A percentile compares a stretch with the other conserved stretches of the same genome.
Conservation (phyloP, 92 coral and sea anemone species). For the Bergia puertoricense region DNA sequence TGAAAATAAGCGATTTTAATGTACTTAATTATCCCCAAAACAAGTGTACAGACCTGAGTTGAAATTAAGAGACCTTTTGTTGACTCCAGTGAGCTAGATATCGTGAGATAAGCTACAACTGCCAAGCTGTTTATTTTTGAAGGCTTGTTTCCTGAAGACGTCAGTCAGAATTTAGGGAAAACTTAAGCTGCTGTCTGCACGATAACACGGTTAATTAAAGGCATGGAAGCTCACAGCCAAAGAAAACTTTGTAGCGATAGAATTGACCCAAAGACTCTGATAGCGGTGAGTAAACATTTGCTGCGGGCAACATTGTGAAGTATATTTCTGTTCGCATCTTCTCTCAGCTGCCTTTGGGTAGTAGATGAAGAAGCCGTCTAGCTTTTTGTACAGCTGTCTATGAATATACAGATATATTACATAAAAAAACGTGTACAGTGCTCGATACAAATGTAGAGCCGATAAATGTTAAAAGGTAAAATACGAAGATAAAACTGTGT, state of each 20-base stretch:
- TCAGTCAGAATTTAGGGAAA: not conserved
- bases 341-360: too few species aligned
- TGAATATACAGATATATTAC: too few species aligned
- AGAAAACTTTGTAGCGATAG: not conserved
- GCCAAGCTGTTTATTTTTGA: not conserved
- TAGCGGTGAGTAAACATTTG: not conserved
- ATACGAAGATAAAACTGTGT: too few species aligned
- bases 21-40: too few species aligned
- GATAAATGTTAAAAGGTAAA: too few species aligned
- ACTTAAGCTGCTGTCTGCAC: not conserved
- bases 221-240: not conserved
- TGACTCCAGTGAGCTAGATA: not conserved
- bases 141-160: not conserved
- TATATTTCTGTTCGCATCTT: too few species aligned
- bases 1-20: too few species aligned
- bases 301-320: not conserved
- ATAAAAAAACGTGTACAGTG: too few species aligned
- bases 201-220: not conserved
- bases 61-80: not conserved
- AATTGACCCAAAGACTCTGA: not conserved
- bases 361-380: not conserved
- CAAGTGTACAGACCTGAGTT: not conserved
- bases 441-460: too few species aligned
- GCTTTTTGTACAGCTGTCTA: not conserved
- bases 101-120: not conserved